Conservation (phyloP, 2,797 vertebrate genomes). For the Cebuella pygmaea region DNA sequence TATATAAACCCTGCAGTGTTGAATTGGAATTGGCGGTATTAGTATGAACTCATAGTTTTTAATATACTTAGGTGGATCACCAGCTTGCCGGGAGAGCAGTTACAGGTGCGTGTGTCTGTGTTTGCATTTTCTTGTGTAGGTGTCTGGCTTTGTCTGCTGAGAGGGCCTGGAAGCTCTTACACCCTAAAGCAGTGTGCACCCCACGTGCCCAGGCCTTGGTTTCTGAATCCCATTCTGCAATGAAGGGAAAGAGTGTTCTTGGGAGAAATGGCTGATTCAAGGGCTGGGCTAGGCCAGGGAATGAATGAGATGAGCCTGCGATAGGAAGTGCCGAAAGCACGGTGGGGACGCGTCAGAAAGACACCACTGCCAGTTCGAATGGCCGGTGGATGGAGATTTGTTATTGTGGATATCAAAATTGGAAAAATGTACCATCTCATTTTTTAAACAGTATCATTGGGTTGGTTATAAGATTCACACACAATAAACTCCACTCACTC, state of each 20-base stretch:
- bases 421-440: neutral
- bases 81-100: too few relatives aligned
- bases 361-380: fast-evolving
- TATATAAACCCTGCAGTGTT: neutral
- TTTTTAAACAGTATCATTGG: too few relatives aligned
- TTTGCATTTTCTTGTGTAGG: neutral
- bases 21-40: neutral
- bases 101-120: fast-evolving
- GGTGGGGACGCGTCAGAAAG: fast-evolving
- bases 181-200: neutral
- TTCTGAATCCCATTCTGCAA: neutral
- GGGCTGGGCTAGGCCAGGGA: neutral
- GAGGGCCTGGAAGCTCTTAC: neutral
- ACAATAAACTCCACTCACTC: neutral
- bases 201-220: neutral
- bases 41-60: too few relatives aligned
- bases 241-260: neutral
- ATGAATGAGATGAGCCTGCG: too few relatives aligned
- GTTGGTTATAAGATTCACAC: neutral
- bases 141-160: neutral
- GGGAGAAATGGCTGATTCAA: neutral
- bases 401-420: too few relatives aligned
- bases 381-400: neutral
- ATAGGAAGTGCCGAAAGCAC: neutral
- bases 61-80: neutral